A percentile compares a stretch with the other conserved stretches of the same genome.
phyloP scores from a whole-genome alignment of 2,888 invertebrate species.

The Euproctis similis region DNA sequence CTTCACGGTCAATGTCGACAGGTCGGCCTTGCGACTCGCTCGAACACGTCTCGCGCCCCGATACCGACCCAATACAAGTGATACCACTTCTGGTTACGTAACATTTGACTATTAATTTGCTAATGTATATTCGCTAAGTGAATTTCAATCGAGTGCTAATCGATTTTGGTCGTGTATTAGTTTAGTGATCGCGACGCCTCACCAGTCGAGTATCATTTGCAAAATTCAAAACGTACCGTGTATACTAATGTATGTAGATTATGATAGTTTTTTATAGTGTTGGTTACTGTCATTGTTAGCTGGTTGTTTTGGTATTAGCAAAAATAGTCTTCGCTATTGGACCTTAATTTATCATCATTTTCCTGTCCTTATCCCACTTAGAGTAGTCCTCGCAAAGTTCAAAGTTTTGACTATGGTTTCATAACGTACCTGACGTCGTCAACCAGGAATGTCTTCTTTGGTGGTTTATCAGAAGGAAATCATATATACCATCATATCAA shows the following conservation, averaged over 20 bases:
- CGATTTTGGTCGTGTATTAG: constrained; percentile 24
- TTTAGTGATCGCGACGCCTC: too few relatives aligned
- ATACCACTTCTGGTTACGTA: constrained; percentile 47
- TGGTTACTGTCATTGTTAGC: too few relatives aligned
- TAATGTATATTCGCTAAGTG: constrained; percentile 40
- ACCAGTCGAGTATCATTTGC: constrained; percentile 27
- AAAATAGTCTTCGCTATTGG: too few relatives aligned
- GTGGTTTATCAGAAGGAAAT: too few relatives aligned
- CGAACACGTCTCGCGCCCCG: constrained; percentile 50
- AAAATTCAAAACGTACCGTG: constrained; percentile 22
- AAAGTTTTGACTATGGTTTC: too few relatives aligned
- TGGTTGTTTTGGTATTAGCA: too few relatives aligned
- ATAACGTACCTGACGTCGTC: too few relatives aligned
- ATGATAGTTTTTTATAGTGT: constrained; percentile 19
- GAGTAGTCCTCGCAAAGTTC: too few relatives aligned
- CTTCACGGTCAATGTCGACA: constrained; percentile 72
- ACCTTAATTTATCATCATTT: too few relatives aligned
- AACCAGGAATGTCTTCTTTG: too few relatives aligned
- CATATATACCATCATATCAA: too few relatives aligned
- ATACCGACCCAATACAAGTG: constrained; percentile 46
- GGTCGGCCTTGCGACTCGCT: constrained; percentile 59
- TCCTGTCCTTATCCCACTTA: too few relatives aligned
- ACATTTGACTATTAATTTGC: constrained; percentile 52
- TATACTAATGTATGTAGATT: constrained; percentile 23
- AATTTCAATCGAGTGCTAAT: constrained; percentile 39